Base-by-base conservation (phyloP, 2,797 vertebrate genomes). In the Gastrophryne carolinensis region DNA sequence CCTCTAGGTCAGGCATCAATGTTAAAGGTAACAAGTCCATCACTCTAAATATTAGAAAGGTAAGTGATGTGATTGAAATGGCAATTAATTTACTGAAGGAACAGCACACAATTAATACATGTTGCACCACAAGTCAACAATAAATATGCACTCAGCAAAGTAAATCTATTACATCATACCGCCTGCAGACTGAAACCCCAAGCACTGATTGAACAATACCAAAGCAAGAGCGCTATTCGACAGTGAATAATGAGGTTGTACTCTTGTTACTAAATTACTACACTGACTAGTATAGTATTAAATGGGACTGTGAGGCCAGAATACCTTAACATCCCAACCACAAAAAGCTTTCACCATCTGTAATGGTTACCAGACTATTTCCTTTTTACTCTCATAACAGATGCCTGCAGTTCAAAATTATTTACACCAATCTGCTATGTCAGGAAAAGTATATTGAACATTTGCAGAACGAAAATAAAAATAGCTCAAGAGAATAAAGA, bases 241-340 rank as follows among this genome's bases (percentile, higher is more conserved):
- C n/a, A 30, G 2, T n/a, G n/a, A 29, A 9, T 17, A 47, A 27
- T 11, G 1, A 65, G 27, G 44, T 13, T 47, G 21, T 30, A 21
- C 7, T n/a, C 21, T 21, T 19, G 8, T 21, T 30, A 64, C 41
- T 21, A 27, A 64, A 8, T 49, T 29, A 44, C 49, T 32, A 52
- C 44, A 62, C 56, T 50, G 5, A 24, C 32, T 63, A 72, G 70
- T 62, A 13, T 64, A 56, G 60, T 73, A 64, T 44, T 71, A 60
- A 70, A 47, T 5, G 12, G 24, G 29, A 30, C 34, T 30, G 5
- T 6, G 29, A 57, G 26, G 24, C 54, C 32, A 49, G 4, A 49
- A 32, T 17, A 7, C 12, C 6, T 30, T 49, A 30, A 64, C 47
- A 19, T 29, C n/a, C n/a, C 61, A 64, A 30, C 61, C 23, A 57